Base-by-base conservation (phyloP, 2,113 vertebrate species). In the Platanista minor region DNA sequence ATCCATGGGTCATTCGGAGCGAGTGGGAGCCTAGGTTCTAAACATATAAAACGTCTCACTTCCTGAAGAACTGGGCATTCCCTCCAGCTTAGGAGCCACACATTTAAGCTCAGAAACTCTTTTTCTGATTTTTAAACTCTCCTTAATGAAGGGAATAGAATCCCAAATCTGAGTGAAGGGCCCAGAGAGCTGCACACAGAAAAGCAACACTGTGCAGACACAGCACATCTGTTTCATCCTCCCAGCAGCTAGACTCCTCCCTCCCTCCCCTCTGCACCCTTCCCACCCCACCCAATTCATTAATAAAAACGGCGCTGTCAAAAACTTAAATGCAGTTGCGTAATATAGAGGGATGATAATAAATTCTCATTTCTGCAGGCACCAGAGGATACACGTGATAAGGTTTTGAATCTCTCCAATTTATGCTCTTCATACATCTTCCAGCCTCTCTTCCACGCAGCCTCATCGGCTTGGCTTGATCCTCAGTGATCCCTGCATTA, bases 341-440 rank as follows among this genome's bases (percentile, higher is more conserved):
- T 82, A 96, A 97, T 90, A 39, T 59, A 54, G 66, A 90, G 9
- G 39, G 86, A 69, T 64, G 69, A 92, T 57, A 85, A 91, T 90
- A 95, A 97, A 87, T 41, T 93, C 31, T 96, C 83, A 77, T 94
- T 97, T 83, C 29, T 94, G 57, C 31, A n/a, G 92, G 74, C 12
- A 96, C 31, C 25, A 69, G 95, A 91, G 61, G 64, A 78, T 91
- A 95, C 66, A 89, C 1, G 84, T 71, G 67, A 64, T 89, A 97
- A 98, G 71, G 97, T 91, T 61, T 95, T 71, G 54, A n/a, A 95
- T 97, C 91, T 96, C 8, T 97, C 92, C 83, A 46, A 54, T 83
- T 97, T 62, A 75, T 54, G 75, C 62, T 72, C 46, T 81, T 90
- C 78, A 83, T 86, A 88, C 12, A 61, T 74, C 90, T 97, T 90